phyloP scores from a whole-genome alignment of 2,113 vertebrate species.

The Cercopithecus mona region DNA sequence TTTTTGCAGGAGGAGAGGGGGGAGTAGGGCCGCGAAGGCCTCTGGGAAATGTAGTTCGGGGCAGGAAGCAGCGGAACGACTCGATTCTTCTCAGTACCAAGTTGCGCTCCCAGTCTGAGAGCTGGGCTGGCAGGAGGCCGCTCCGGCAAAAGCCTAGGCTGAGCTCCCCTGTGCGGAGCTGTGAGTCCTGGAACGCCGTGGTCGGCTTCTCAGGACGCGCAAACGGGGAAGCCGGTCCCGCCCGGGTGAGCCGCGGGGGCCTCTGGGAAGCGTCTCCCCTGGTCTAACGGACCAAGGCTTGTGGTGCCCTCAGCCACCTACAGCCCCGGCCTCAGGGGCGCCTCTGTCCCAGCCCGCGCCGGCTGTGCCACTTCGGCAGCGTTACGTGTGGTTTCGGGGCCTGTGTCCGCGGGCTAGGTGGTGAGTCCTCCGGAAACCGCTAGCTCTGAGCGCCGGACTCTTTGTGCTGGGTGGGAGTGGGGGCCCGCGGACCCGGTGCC shows the following conservation, averaged over 20 bases:
- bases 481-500: neutral
- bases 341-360: rapidly evolving
- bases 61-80: neutral
- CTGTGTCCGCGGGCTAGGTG: neutral
- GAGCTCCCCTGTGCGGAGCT: neutral
- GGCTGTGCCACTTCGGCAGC: neutral
- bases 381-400: neutral
- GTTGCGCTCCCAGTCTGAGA: neutral
- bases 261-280: constrained; percentile 52
- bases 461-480: neutral
- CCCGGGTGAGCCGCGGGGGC: neutral
- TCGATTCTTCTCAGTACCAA: neutral
- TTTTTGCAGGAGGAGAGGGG: neutral
- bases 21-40: neutral
- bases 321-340: rapidly evolving
- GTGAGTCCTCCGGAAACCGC: constrained; percentile 24
- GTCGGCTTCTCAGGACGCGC: too few relatives aligned
- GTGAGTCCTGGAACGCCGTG: rapidly evolving
- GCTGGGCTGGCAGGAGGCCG: neutral
- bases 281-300: neutral
- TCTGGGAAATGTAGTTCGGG: constrained; percentile 70
- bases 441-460: neutral
- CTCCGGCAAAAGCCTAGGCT: neutral
- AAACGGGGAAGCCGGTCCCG: neutral
- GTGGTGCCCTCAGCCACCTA: neutral